Base-by-base conservation (phyloP, 2,888 invertebrate species). In the Drosophila niveifrons region DNA sequence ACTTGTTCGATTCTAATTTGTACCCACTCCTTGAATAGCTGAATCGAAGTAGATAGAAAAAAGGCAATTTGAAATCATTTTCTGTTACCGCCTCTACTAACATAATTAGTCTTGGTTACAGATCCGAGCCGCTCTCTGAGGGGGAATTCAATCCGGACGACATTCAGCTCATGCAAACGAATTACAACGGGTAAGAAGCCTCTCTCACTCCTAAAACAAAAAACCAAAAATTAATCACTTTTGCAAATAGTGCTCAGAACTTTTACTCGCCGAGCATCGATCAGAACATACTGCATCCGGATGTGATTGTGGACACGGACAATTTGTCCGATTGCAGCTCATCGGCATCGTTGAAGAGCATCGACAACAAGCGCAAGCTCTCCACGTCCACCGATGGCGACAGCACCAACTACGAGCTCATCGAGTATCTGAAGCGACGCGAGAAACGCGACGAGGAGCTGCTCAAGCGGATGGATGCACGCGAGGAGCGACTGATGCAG, bases 281-380 rank as follows among this genome's bases (percentile, higher is more conserved):
- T 43, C 89, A 88, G 47, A 92, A 91, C 58, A 90, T 92, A 39
- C 73, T 92, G 63, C 92, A 92, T 78, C 92, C 92, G 31, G 92
- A 92, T 83, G 92, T 92, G 10, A 92, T 92, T 65, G 92, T 92
- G 39, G 92, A 92, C 51, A 92, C 92, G 6, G 92, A 92, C 58
- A 91, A 92, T 75, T 77, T 92, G 1, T 91, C 92, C 29, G 92
- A 92, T 59, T 90, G 91, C 77, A 89, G 87, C 28, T 78, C 87
- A 10, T 69, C 72, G 34, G 74, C 62, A 2, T 88, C 91, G 1
- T 51, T 83, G 36, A 91, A 91, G 68, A 91, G 89, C 41, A 36
- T 36, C 36, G 36, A 36, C 36, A 88, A 70, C 58, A 92, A 92
- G 66, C 90, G 92, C 0, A 92, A 92, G 71, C 48, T 90, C 57